Percentiles rank a stretch among this genome's conserved stretches.
These are phyloP conservation scores for Psococerastis gibbosa DNA, from an alignment of 2,888 invertebrate species.

Conservation along the genomic window DNA sequence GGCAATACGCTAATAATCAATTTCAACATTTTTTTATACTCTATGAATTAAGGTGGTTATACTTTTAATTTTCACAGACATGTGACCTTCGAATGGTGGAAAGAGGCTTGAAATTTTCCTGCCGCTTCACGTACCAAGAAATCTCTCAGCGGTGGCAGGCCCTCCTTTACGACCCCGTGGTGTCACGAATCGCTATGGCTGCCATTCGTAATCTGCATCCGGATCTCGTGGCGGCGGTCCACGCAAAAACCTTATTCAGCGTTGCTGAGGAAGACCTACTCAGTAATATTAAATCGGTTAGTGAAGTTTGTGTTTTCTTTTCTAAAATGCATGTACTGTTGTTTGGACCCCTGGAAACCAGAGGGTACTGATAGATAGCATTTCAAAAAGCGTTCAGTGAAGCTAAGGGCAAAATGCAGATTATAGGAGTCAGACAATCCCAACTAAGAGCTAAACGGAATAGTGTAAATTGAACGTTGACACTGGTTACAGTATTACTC, in stretches of 20 bases:
- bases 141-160: conserved; percentile 94
- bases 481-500: too few relatives aligned
- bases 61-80: conserved; percentile 35
- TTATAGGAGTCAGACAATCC: too few relatives aligned
- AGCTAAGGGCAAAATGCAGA: too few relatives aligned
- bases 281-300: conserved; percentile 58
- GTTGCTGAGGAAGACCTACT: conserved; percentile 75
- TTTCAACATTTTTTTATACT: too few relatives aligned
- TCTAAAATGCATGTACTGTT: background rate
- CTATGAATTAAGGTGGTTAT: too few relatives aligned
- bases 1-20: too few relatives aligned
- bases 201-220: conserved; percentile 90
- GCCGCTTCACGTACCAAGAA: conserved; percentile 82
- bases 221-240: conserved; percentile 68
- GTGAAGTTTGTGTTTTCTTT: too few relatives aligned
- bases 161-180: conserved; percentile 81
- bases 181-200: conserved; percentile 76
- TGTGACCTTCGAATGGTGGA: conserved; percentile 47
- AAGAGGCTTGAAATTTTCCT: conserved; percentile 86
- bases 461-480: too few relatives aligned
- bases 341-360: too few relatives aligned
- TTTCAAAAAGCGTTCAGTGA: too few relatives aligned
- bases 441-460: too few relatives aligned
- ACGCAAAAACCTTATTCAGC: conserved; percentile 77
- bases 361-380: too few relatives aligned